Evolutionary conservation across 53 echinoderm and acorn worm genomes (phyloP), one percentile per base, ranked within the genome.

Genomic region (Patiria pectinifera): DNA sequence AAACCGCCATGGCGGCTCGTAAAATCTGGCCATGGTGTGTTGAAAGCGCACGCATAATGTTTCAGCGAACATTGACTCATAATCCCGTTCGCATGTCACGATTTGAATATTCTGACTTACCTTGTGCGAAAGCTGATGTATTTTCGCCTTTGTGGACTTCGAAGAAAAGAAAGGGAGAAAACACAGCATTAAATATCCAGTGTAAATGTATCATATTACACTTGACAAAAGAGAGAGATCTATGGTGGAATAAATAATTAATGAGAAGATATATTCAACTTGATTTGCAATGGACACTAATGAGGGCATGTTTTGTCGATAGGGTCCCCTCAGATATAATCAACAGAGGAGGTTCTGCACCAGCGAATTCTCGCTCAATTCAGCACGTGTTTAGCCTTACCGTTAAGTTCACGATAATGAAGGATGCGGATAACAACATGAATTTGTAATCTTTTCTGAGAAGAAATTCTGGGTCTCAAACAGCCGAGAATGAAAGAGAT

Each of bases 111-210:
- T 19, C 45, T 45, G 45, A 77, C 94, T 94, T 82, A 95, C 95
- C 94, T 94, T 91, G 53, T 88, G 66, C 7, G 95, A 93, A 79
- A 95, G 94, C 71, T 95, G 94, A 26, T 92, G 84, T 15, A 95
- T 92, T 84, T 92, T 95, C 59, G 83, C 82, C 71, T 87, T 92
- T 43, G 95, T 95, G 12, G 94, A 92, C 95, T 95, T 82, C 13
- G 62, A 53, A 18, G 87, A 91, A 83, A 91, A 91, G 12, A 66
- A 18, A 66, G 10, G 19, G 66, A 66, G 19, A 14, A 66, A 66
- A 66, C 10, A 18, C 14, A 66, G 10, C 53, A 66, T 16, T 16
- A 66, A 66, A 66, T 15, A 66, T 3, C 10, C 19, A 15, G 19
- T 66, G 66, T 53, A 53, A 53, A 35, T 35, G 35, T 53, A 53